Base-by-base conservation (phyloP, 53 echinoderm and acorn worm genomes). In the Echinometra lucunter region DNA sequence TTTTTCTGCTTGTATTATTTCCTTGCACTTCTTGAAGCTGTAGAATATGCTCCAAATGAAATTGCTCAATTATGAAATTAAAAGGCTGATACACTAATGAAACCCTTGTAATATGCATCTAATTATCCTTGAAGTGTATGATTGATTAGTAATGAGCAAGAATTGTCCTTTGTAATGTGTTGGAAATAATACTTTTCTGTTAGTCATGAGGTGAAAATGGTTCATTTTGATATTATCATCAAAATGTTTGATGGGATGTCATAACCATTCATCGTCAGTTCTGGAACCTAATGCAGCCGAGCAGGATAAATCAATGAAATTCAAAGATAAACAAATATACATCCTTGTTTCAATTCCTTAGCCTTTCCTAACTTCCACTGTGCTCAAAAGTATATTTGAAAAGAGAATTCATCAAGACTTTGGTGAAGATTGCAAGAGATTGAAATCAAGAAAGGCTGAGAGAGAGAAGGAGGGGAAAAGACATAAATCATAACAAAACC, bases 331-430 rank as follows among this genome's bases (percentile, higher is more conserved):
- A 92, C 49, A 85, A 78, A 49, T 44, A 74, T 58, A 74, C 56
- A 75, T 92, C 92, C 92, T 78, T 78, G 92, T 92, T 92, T 92
- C 92, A 92, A 92, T 92, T 92, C 92, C 78, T 92, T 92, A 74
- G 74, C 92, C 78, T 92, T 75, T 78, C 75, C 78, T 27, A 30
- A 56, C 78, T 78, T 78, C 92, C 75, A 92, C 55, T 72, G 12
- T 13, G 23, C 18, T 40, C 49, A 37, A n/a, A n/a, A n/a, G 15
- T 83, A 45, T 25, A 83, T 83, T 34, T 58, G 40, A 58, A 44
- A 85, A 85, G 45, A 58, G 90, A 58, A 9, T 85, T 49, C 40
- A 49, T n/a, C 47, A 49, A n/a, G n/a, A n/a, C n/a, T n/a, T n/a
- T n/a, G n/a, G n/a, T n/a, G n/a, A n/a, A n/a, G n/a, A n/a, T n/a